Conservation (phyloP, 2,113 vertebrate genomes). For the Oryzias celebensis region DNA sequence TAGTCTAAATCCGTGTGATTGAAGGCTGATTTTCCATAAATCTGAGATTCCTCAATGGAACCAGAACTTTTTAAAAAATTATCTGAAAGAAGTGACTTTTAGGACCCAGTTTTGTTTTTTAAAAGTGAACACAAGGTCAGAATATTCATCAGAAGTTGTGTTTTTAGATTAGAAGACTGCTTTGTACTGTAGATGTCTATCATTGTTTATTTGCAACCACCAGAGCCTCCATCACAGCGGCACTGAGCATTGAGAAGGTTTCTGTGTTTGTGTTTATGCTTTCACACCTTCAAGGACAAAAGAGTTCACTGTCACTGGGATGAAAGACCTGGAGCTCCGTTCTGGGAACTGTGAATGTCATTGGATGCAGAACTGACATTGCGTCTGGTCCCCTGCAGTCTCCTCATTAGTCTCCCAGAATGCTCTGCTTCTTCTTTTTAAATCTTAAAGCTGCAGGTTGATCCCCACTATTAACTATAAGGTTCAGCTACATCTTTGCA, state of each 20-base stretch:
- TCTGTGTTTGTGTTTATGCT: not conserved
- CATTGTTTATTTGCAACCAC: not conserved
- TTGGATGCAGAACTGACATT: constrained; percentile 16
- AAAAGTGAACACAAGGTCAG: too few species aligned
- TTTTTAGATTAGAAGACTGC: too few species aligned
- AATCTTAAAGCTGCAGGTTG: constrained; percentile 45
- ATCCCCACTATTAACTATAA: constrained; percentile 31
- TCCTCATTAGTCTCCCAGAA: constrained; percentile 63
- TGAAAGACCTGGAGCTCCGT: not conserved
- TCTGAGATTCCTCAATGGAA: too few species aligned
- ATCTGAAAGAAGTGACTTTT: too few species aligned
- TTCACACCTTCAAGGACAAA: not conserved
- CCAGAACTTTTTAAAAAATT: too few species aligned
- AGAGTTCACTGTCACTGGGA: not conserved
- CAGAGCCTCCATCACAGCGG: not conserved
- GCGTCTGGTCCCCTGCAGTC: constrained; percentile 30
- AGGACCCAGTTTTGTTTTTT: too few species aligned
- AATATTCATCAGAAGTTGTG: too few species aligned
- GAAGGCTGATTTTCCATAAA: too few species aligned
- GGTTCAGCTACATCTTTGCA: constrained; percentile 3
- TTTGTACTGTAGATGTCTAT: too few species aligned
- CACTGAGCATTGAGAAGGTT: not conserved
- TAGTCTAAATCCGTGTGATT: too few species aligned
- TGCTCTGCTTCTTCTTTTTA: constrained; percentile 22
- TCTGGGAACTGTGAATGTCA: constrained; percentile 1